Percentiles rank a stretch among this genome's conserved stretches.
phyloP scores from a whole-genome alignment of 1,140 invertebrate genomes.

The Brachionus koreanus region DNA sequence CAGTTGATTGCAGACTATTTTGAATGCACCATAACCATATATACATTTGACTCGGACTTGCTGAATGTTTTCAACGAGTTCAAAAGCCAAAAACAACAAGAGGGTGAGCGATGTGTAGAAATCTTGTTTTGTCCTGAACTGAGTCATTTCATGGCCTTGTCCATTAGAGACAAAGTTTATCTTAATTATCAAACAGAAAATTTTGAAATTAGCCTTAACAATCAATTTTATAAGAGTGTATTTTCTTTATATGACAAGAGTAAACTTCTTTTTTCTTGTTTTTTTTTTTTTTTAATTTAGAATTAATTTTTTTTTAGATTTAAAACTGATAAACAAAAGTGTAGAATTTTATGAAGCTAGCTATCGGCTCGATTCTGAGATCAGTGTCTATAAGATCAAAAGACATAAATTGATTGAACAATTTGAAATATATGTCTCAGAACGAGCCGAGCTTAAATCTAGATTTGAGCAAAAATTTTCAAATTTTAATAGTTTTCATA shows the following conservation, averaged over 20 bases:
- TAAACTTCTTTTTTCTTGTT: background rate
- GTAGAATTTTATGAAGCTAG: background rate
- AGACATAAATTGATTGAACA: background rate
- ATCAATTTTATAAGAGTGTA: background rate
- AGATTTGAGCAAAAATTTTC: background rate
- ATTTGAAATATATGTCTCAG: background rate
- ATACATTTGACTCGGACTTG: background rate
- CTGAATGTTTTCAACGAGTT: background rate
- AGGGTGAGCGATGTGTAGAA: background rate
- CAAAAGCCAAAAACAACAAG: background rate
- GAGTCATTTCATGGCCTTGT: background rate
- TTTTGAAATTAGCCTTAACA: background rate
- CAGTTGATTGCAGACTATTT: background rate
- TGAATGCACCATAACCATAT: background rate
- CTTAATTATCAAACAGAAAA: background rate
- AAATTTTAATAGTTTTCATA: background rate
- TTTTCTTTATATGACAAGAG: background rate
- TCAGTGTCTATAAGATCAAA: background rate
- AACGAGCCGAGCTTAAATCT: background rate
- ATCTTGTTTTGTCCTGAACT: background rate
- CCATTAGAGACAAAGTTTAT: background rate
- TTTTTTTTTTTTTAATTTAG: background rate
- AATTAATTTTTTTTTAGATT: background rate
- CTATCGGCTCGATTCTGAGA: background rate
- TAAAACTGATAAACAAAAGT: background rate